A percentile compares a stretch with the other conserved stretches of the same genome.
Conservation (phyloP, 1,140 invertebrate genomes). For the Drosophila sp. region DNA sequence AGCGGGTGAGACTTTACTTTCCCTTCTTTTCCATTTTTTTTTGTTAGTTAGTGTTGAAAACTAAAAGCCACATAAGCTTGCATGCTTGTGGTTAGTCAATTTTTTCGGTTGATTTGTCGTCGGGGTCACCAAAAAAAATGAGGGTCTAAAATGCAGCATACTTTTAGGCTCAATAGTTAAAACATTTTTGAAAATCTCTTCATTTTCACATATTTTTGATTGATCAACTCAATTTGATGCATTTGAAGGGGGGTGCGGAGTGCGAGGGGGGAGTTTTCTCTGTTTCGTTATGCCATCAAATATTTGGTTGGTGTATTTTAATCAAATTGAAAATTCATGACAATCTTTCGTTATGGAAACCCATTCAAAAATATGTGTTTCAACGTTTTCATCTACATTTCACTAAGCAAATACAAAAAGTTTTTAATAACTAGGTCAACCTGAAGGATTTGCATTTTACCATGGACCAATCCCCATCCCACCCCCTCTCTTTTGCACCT, state of each 20-base stretch:
- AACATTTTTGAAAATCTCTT: too few species aligned
- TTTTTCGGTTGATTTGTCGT: conserved; percentile 16
- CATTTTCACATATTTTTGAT: too few species aligned
- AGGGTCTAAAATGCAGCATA: too few species aligned
- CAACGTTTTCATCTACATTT: conserved; percentile 2
- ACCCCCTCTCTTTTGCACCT: background rate
- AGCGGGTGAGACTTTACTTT: background rate
- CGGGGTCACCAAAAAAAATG: background rate
- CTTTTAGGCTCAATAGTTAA: too few species aligned
- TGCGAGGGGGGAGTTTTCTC: too few species aligned
- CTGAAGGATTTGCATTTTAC: background rate
- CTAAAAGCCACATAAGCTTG: conserved; percentile 17
- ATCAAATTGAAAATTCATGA: background rate
- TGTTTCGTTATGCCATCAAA: too few species aligned
- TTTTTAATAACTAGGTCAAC: conserved; percentile 10
- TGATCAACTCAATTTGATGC: too few species aligned
- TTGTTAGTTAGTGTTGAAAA: conserved; percentile 14
- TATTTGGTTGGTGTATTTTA: background rate
- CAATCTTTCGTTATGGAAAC: background rate
- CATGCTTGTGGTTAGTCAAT: conserved; percentile 21
- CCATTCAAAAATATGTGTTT: background rate
- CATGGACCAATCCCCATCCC: background rate
- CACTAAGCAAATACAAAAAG: background rate
- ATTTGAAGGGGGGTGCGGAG: too few species aligned
- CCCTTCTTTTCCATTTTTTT: background rate